Percentiles rank a stretch among this genome's conserved stretches.
Conservation (phyloP, 1,140 invertebrate genomes). For the Hypsibius dujardini region DNA sequence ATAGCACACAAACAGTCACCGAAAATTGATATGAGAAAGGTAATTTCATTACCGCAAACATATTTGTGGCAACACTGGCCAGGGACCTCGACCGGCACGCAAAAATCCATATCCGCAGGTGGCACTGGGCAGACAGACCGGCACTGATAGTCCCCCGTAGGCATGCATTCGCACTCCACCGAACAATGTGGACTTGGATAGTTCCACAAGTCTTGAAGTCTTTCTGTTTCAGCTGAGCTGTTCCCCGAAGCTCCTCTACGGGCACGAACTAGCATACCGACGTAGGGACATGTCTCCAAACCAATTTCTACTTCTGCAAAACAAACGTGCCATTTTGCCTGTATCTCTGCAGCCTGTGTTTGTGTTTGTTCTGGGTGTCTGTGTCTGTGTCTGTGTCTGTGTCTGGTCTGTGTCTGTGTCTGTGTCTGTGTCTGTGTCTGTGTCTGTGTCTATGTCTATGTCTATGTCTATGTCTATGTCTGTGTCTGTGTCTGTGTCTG, state of each 20-base stretch:
- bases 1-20: too few species aligned
- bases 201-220: neutral
- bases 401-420: too few species aligned
- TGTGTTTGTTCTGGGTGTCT: too few species aligned
- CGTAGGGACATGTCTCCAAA: neutral
- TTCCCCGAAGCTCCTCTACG: neutral
- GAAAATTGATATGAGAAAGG: too few species aligned
- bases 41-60: neutral
- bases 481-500: too few species aligned
- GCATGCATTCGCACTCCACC: neutral
- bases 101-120: neutral
- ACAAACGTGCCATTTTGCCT: neutral
- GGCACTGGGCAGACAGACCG: neutral
- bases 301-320: neutral
- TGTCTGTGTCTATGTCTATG: too few species aligned
- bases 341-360: too few species aligned
- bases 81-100: neutral
- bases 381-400: too few species aligned
- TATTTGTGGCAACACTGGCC: neutral
- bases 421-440: too few species aligned
- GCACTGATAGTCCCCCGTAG: neutral
- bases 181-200: conserved; percentile 6
- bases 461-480: too few species aligned
- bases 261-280: conserved; percentile 3
- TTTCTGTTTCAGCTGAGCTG: neutral